A percentile compares a stretch with the other conserved stretches of the same genome.
phyloP scores from a whole-genome alignment of 2,888 invertebrate genomes.

The Protonemura montana region DNA sequence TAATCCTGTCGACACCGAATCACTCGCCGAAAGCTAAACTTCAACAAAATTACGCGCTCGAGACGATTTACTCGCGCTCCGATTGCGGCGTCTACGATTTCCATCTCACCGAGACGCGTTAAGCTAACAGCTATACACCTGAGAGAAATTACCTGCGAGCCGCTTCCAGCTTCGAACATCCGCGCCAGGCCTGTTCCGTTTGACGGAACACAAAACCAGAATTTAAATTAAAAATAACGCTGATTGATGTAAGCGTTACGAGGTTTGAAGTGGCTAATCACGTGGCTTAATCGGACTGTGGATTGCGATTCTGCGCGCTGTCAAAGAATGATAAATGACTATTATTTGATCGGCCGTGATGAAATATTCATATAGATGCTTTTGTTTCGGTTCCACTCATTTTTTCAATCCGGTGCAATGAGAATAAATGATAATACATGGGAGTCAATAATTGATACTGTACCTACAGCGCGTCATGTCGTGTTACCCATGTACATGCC shows the following conservation, averaged over 20 bases:
- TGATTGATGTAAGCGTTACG: neutral
- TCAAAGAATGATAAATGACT: neutral
- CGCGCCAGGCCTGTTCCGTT: neutral
- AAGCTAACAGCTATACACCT: too few species aligned
- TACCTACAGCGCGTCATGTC: too few species aligned
- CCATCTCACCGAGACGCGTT: too few species aligned
- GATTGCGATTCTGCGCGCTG: neutral
- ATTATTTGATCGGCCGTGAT: neutral
- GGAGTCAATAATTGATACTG: neutral
- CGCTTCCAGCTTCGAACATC: neutral
- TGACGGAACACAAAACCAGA: neutral
- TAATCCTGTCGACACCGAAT: conserved; percentile 7
- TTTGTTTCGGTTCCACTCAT: neutral
- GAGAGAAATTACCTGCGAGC: too few species aligned
- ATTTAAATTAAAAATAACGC: neutral
- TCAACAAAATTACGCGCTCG: neutral
- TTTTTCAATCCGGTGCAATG: neutral
- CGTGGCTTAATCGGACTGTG: neutral
- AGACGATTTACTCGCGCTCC: neutral
- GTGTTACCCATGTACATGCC: too few species aligned
- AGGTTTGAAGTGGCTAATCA: neutral
- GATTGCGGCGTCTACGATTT: too few species aligned
- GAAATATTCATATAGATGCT: neutral
- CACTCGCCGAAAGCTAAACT: neutral
- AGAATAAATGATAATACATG: neutral